phyloP scores from a whole-genome alignment of 2,113 vertebrate species.

The Platysternon megacephalum region DNA sequence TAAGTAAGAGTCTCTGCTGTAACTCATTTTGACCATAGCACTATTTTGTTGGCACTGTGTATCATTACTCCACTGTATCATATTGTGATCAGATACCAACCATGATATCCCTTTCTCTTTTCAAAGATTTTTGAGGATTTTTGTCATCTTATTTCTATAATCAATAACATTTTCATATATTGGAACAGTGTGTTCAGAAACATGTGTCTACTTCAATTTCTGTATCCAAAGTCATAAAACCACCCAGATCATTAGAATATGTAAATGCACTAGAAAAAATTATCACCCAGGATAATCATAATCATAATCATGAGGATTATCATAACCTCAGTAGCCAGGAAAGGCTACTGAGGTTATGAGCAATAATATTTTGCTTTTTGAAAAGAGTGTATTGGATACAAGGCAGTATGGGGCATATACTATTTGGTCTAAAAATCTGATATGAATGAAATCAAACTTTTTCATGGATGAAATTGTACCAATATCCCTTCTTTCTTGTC shows the following conservation, averaged over 20 bases:
- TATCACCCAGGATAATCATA: neutral
- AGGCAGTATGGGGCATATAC: neutral
- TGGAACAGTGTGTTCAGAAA: neutral
- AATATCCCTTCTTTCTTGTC: no score
- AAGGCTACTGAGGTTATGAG: neutral
- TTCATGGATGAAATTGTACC: neutral
- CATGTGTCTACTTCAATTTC: neutral
- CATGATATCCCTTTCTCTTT: accelerated
- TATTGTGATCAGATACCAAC: accelerated
- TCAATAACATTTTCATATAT: accelerated
- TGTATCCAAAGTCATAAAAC: neutral
- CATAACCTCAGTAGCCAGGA: no score
- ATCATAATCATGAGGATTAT: no score
- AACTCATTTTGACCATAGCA: neutral
- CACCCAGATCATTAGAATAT: neutral
- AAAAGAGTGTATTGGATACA: neutral
- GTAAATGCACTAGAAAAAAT: neutral
- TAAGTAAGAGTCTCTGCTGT: neutral
- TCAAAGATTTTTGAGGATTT: neutral
- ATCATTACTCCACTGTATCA: neutral
- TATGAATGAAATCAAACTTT: neutral
- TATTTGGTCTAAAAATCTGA: neutral
- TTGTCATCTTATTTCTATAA: neutral
- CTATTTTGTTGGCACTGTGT: neutral
- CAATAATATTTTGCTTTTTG: no score